phyloP scores from a whole-genome alignment of 2,797 vertebrate genomes.

The Kryptolebias ocellatus region DNA sequence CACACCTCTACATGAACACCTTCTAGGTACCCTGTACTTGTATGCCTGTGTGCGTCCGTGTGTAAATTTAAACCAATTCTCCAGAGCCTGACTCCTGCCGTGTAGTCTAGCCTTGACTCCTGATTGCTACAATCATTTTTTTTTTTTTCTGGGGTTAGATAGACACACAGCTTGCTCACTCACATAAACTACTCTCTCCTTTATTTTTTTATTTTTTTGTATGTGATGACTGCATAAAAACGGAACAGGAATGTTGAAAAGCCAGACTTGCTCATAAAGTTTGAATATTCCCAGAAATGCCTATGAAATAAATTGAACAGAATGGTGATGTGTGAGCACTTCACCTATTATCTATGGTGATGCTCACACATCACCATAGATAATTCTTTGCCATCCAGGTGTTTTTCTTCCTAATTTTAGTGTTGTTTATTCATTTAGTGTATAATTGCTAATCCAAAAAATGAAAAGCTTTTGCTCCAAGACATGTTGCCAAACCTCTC shows the following conservation, averaged over 20 bases:
- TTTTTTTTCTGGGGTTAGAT: slow-evolving; percentile 17
- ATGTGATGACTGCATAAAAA: slow-evolving; percentile 13
- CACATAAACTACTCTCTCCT: slow-evolving; percentile 22
- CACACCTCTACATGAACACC: slow-evolving; percentile 23
- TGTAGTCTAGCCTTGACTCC: slow-evolving; percentile 44
- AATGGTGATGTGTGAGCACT: background rate
- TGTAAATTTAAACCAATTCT: slow-evolving; percentile 61
- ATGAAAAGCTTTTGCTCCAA: background rate
- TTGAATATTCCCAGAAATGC: slow-evolving; percentile 3
- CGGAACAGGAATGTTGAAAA: background rate
- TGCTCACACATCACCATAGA: background rate
- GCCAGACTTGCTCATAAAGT: slow-evolving; percentile 18
- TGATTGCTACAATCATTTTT: slow-evolving; percentile 68
- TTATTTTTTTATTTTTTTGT: background rate
- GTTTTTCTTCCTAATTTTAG: background rate
- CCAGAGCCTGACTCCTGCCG: slow-evolving; percentile 41
- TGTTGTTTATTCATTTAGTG: background rate
- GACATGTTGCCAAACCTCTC: background rate
- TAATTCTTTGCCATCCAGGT: background rate
- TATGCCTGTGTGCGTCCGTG: slow-evolving; percentile 25
- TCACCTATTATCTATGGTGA: no score
- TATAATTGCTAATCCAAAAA: background rate
- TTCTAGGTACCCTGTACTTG: slow-evolving; percentile 12
- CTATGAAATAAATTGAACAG: slow-evolving; percentile 1
- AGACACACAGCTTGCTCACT: slow-evolving; percentile 48